phyloP scores from a whole-genome alignment of 2,888 invertebrate genomes.

The Caenorhabditis imperialis region DNA sequence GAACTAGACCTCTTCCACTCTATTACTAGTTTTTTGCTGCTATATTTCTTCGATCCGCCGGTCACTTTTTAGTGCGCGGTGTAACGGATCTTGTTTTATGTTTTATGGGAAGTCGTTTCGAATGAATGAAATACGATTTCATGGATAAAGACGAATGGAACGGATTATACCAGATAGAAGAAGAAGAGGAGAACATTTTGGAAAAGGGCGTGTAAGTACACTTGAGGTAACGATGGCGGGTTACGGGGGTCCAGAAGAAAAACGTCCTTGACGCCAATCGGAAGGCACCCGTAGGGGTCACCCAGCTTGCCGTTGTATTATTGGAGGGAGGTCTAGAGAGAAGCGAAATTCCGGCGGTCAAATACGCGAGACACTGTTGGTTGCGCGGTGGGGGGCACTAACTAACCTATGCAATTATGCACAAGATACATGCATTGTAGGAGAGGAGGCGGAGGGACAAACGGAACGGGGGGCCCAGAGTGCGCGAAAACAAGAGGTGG shows the following conservation, averaged over 20 bases:
- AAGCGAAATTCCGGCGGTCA: conserved; percentile 41
- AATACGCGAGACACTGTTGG: conserved; percentile 35
- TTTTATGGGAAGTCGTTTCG: conserved; percentile 27
- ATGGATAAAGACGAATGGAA: conserved; percentile 7
- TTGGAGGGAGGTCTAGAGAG: conserved; percentile 11
- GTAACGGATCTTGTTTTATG: conserved; percentile 55
- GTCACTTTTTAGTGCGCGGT: conserved; percentile 12
- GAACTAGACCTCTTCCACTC: background rate
- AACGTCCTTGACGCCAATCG: background rate
- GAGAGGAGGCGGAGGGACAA: conserved; percentile 16
- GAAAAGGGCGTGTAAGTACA: conserved; percentile 10
- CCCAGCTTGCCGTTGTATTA: background rate
- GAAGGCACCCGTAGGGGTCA: too few relatives aligned
- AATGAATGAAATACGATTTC: background rate
- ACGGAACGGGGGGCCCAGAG: conserved; percentile 32
- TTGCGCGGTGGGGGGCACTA: conserved; percentile 15
- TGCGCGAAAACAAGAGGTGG: conserved; percentile 52
- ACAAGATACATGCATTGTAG: conserved; percentile 51
- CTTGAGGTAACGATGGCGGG: background rate
- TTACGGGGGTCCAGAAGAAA: background rate
- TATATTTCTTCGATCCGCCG: conserved; percentile 14
- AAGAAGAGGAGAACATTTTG: conserved; percentile 13
- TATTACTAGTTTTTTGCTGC: conserved; percentile 32
- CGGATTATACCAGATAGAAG: conserved; percentile 22
- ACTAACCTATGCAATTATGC: conserved; percentile 57